These are phyloP conservation scores for Cyprinodon tularosa DNA, from an alignment of 2,113 vertebrate species.

Conservation along the genomic window DNA sequence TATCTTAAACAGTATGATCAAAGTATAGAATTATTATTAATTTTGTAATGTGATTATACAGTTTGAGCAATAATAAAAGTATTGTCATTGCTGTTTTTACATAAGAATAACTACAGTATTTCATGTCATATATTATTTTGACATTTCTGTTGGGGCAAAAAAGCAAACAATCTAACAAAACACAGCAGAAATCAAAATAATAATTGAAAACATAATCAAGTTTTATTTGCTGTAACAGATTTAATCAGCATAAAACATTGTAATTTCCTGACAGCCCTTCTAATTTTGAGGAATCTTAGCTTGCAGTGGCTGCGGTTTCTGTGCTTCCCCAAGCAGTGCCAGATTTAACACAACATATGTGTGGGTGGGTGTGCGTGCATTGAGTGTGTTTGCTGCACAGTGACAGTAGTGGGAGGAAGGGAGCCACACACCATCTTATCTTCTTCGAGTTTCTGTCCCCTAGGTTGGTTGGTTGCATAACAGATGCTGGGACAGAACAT, in stretches of 20 bases:
- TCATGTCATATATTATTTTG: too few relatives aligned
- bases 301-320: constrained; percentile 28
- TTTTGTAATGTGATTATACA: too few relatives aligned
- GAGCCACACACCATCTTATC: constrained; percentile 73
- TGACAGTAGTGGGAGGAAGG: constrained; percentile 70
- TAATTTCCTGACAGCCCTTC: constrained; percentile 21
- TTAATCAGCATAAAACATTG: constrained; percentile 29
- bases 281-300: constrained; percentile 31
- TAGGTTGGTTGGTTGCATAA: constrained; percentile 72
- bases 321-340: constrained; percentile 49
- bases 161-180: background rate
- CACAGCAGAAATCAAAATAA: background rate
- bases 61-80: too few relatives aligned
- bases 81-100: too few relatives aligned
- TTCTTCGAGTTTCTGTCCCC: constrained; percentile 66
- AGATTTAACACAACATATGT: constrained; percentile 51
- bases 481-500: constrained; percentile 57
- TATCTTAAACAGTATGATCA: too few relatives aligned
- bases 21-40: too few relatives aligned
- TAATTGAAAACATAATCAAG: constrained; percentile 11
- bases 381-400: constrained; percentile 41
- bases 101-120: too few relatives aligned
- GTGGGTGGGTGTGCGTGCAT: constrained; percentile 15
- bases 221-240: background rate
- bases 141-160: background rate